Base-by-base conservation (phyloP, 2,888 invertebrate genomes). In the Acrobasis repandana region DNA sequence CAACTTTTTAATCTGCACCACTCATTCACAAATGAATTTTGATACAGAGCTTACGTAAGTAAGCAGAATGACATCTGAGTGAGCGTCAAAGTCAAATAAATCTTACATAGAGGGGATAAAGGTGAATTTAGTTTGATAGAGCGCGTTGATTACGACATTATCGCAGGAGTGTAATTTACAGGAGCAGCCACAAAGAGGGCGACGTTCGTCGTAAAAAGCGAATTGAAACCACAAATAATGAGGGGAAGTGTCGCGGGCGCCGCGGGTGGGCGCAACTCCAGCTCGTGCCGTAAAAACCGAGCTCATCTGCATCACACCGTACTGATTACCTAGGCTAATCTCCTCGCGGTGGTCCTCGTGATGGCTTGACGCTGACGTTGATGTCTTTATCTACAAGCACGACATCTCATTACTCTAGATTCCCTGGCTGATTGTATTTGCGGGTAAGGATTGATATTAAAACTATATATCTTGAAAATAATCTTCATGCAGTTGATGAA, bases 171-270 rank as follows among this genome's bases (percentile, higher is more conserved):
- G 80, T 80, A 82, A 84, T 86, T 83, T 80, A 73, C 71, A 72
- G 77, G 73, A 66, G 67, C 64, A 66, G 71, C 79, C 76, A 74
- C 78, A 82, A 83, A 83, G 83, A 85, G 87, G 85, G 86, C 84
- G 84, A 85, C 71, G 80, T 73, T 83, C 69, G 65, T 74, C 79
- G 86, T 90, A 92, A 91, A 92, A 91, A 91, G 86, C 76, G 85
- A 89, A 92, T 91, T 90, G 89, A 90, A 91, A 90, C 90, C 90
- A 83, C 92, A 87, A 90, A 90, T 89, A 87, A 90, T 84, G 85
- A 86, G 84, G 78, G 81, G 84, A 84, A 79, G 79, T 84, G 83
- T 85, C 82, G 82, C 78, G 86, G 73, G 54, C 54, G 54, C 84
- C 73, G 89, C 90, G 92, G 90, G 90, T 90, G 92, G 91, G 76